phyloP scores from a whole-genome alignment of 2,888 invertebrate species.

The Norana najaformis region DNA sequence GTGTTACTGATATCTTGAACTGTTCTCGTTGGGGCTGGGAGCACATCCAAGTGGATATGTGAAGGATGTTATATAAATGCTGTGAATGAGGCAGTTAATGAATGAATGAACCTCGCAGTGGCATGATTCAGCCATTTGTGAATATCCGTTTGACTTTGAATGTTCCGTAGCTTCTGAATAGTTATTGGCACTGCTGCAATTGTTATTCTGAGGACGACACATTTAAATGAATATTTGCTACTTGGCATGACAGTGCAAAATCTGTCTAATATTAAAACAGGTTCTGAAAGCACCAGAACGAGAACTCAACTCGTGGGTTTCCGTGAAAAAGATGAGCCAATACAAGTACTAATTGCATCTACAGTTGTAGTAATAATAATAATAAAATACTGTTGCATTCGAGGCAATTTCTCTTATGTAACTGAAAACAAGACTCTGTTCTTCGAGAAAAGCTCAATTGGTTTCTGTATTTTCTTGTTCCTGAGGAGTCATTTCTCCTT shows the following conservation, averaged over 20 bases:
- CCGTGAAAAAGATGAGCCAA: slow-evolving; percentile 83
- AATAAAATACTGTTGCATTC: neutral
- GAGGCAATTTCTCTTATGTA: neutral
- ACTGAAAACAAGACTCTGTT: neutral
- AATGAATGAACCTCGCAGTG: no score
- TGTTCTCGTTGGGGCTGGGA: no score
- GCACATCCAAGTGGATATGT: no score
- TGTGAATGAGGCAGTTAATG: no score
- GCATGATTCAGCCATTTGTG: no score
- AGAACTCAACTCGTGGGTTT: slow-evolving; percentile 93
- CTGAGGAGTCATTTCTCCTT: neutral
- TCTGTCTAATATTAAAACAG: slow-evolving; percentile 65
- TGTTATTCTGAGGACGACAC: neutral
- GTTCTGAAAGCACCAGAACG: slow-evolving; percentile 87
- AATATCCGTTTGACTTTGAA: no score
- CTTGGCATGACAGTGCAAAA: neutral
- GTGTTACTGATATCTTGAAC: no score
- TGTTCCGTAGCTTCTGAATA: no score
- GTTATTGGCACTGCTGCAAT: no score
- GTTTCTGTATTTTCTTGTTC: neutral
- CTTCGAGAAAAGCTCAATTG: neutral
- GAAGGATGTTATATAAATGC: no score
- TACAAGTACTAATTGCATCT: slow-evolving; percentile 64
- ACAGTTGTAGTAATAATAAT: neutral
- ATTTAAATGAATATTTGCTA: neutral